A percentile compares a stretch with the other conserved stretches of the same genome.
Conservation (phyloP, 2,113 vertebrate species). For the Hippopotamus amphibius region DNA sequence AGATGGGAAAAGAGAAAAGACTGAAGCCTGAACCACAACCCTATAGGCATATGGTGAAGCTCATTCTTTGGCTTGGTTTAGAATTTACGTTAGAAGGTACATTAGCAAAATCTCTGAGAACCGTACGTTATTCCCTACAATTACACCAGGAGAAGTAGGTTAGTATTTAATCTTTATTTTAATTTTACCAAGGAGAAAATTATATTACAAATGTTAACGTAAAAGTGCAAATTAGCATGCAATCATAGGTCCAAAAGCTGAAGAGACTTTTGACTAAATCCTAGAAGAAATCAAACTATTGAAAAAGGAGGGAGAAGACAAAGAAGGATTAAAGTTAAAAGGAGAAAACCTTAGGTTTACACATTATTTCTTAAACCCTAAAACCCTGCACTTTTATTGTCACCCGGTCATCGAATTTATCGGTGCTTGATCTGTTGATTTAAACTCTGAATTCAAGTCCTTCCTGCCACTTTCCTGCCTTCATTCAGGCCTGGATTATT, state of each 20-base stretch:
- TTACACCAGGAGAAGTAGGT: neutral
- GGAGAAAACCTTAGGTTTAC: neutral
- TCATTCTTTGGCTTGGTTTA: neutral
- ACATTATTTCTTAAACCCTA: neutral
- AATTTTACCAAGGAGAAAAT: constrained; percentile 39
- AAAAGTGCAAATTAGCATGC: constrained; percentile 24
- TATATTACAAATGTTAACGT: constrained; percentile 9
- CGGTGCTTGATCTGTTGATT: neutral
- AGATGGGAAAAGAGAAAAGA: neutral
- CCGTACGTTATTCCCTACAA: neutral
- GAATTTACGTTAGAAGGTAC: neutral
- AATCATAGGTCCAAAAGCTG: neutral
- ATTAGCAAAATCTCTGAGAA: neutral
- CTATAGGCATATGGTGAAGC: neutral
- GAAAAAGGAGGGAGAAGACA: neutral
- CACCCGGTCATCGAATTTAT: neutral
- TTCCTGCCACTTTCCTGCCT: neutral
- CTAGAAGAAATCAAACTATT: constrained; percentile 1
- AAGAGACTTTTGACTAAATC: constrained; percentile 7
- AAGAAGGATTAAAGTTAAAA: neutral
- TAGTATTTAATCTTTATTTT: neutral
- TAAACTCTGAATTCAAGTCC: neutral
- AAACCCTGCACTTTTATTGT: neutral
- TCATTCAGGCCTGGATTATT: neutral
- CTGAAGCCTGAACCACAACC: neutral